A percentile compares a stretch with the other conserved stretches of the same genome.
phyloP scores from a whole-genome alignment of 2,888 invertebrate species.

The Mellilla xanthometata region DNA sequence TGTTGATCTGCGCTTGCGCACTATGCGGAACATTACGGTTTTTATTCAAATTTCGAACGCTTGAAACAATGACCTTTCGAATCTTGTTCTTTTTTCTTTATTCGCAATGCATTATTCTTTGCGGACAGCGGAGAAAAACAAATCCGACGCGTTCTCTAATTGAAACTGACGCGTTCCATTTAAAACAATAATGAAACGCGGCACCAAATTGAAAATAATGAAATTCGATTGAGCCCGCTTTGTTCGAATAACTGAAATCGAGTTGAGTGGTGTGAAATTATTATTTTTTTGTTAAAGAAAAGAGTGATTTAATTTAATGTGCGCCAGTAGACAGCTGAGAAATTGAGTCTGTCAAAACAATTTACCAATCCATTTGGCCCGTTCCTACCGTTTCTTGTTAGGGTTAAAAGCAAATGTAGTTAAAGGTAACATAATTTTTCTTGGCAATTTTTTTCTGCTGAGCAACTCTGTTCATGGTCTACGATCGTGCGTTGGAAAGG shows the following conservation, averaged over 20 bases:
- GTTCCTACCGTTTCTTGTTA: not conserved
- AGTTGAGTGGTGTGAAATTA: constrained; percentile 27
- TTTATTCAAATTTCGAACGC: constrained; percentile 67
- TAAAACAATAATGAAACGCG: constrained; percentile 70
- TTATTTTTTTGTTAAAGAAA: not conserved
- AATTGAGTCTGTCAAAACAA: constrained; percentile 11
- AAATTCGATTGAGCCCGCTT: constrained; percentile 60
- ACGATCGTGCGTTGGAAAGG: constrained; percentile 23
- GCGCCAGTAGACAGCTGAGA: constrained; percentile 1
- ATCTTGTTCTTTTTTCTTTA: constrained; percentile 33
- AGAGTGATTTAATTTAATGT: constrained; percentile 3
- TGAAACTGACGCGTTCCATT: constrained; percentile 79
- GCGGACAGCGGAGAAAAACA: constrained; percentile 62
- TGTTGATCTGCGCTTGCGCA: constrained; percentile 57
- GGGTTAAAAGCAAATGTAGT: too few relatives aligned
- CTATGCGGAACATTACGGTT: constrained; percentile 76
- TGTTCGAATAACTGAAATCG: constrained; percentile 41
- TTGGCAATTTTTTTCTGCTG: not conserved
- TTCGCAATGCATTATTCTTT: constrained; percentile 47
- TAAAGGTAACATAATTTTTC: not conserved
- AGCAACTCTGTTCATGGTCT: constrained; percentile 24
- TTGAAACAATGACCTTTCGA: constrained; percentile 39
- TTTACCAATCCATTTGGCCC: not conserved
- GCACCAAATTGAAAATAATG: constrained; percentile 69
- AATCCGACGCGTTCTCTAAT: constrained; percentile 64